Evolutionary conservation across 53 echinoderm and acorn worm species (phyloP), one percentile per base, ranked within the genome.

Genomic region (Actinopyga echinites): DNA sequence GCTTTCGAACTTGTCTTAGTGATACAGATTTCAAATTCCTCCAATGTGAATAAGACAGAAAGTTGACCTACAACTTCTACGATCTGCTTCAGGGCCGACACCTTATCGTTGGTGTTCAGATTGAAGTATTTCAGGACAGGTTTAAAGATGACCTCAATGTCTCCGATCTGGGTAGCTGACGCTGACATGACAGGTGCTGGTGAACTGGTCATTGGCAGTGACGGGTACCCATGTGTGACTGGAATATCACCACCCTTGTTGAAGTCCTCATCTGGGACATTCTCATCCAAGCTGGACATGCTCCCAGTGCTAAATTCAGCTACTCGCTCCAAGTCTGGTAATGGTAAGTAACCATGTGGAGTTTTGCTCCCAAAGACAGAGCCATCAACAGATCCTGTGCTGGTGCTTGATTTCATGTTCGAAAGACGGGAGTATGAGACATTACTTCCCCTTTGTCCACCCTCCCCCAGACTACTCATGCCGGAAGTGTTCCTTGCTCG

Each of bases 121-220:
- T 92, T 92, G 20, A 99, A 87, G 61, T 99, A 90, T 35, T 86
- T 91, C 23, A 99, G 83, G 58, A 99, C 84, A 13, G 99, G 95
- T 59, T 92, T 90, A 62, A 99, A 99, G 58, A 99, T 90, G 37
- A 92, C 75, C 73, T 99, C 94, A 7, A 90, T 95, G 86, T 99
- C 95, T 0, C 94, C 99, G 22, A 92, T 86, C 80, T 92, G 91
- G 36, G 85, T 86, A 65, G 91, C 78, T 6, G 93, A 90, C 33
- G 95, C 83, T 8, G 95, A 93, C 43, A 95, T 62, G 30, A 86
- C 78, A 2, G 83, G 87, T 34, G 62, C 87, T 6, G 84, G 87
- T 43, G 83, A 62, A 4, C 78, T 66, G n/a, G 19, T 59, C 22
- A 20, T 60, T 2, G 85, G 29, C 79, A 52, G 22, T 17, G 69